Base-by-base conservation (phyloP, 2,113 vertebrate species). In the Corvus cornix region DNA sequence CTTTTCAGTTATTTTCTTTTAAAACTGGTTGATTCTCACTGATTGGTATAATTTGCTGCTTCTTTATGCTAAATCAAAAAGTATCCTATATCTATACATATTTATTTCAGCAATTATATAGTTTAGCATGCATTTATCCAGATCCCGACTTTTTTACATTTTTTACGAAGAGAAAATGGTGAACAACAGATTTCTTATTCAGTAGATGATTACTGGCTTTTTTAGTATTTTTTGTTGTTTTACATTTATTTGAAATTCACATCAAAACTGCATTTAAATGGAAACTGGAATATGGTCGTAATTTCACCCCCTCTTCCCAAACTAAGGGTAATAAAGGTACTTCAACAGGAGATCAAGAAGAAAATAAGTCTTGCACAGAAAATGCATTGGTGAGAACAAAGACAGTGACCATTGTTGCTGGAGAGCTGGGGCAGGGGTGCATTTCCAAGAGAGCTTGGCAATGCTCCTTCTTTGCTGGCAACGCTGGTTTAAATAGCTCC, bases 81-180 rank as follows among this genome's bases (percentile, higher is more conserved):
- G 91, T 94, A 96, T 76, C 91, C 77, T 95, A 94, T 95, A 97
- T 91, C 95, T 95, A 95, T 96, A 96, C 96, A 97, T 97, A 97
- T 97, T 95, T 95, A 96, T 96, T 96, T 87, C 73, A 85, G 84
- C 91, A 96, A 95, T 97, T 97, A 97, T 69, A 79, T 91, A 83
- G 81, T 93, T 97, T 79, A 93, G 74, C 37, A 97, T 93, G 70
- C 81, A 96, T 97, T 96, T 95, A 95, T 96, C 95, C 96, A 92
- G 74, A 89, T 95, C 84, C 58, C 26, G 72, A 64, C 52, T 64
- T 95, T 76, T 96, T 93, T 79, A 75, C 69, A 77, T 87, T 89
- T 95, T 91, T 94, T 91, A 84, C 7, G 31, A 95, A 87, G 80
- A 37, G 18, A 96, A 96, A 96, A 89, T 39, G 41, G 89, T 87